phyloP scores from a whole-genome alignment of 2,113 vertebrate genomes.

The Neodontobutis hainanensis region DNA sequence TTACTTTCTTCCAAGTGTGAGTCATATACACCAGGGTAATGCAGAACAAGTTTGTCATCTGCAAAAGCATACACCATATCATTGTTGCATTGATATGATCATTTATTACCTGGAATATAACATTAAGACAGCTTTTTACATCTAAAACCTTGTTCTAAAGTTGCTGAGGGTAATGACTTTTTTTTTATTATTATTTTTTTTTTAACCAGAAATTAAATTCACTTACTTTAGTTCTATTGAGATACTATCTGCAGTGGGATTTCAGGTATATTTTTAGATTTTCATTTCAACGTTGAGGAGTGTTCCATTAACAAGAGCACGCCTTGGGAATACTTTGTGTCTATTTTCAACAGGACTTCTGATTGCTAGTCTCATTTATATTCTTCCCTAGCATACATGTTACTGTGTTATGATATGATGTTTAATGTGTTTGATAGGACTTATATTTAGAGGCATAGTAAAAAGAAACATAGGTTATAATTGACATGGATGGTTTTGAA shows the following conservation, averaged over 20 bases:
- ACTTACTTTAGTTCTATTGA: slow-evolving; percentile 30
- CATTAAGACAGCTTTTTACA: not conserved
- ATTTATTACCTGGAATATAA: too few species aligned
- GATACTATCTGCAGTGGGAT: slow-evolving; percentile 40
- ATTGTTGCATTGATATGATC: slow-evolving; percentile 4
- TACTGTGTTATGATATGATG: not conserved
- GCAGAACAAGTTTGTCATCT: slow-evolving; percentile 7
- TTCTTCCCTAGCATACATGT: slow-evolving; percentile 6
- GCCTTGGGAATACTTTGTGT: slow-evolving; percentile 44
- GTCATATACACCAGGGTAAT: slow-evolving; percentile 7
- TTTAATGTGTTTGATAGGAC: too few species aligned
- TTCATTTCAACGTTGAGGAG: slow-evolving; percentile 37
- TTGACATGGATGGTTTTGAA: too few species aligned
- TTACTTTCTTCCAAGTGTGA: slow-evolving; percentile 8
- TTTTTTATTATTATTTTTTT: not conserved
- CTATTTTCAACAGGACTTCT: slow-evolving; percentile 10
- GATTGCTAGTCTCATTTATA: slow-evolving; percentile 27
- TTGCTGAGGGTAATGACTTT: not conserved
- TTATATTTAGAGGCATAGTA: too few species aligned
- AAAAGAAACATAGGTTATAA: too few species aligned
- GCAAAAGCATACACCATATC: slow-evolving; percentile 19
- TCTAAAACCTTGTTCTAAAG: not conserved
- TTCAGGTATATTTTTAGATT: slow-evolving; percentile 51
- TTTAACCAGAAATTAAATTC: slow-evolving; percentile 14
- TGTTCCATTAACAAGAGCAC: slow-evolving; percentile 45